phyloP scores from a whole-genome alignment of 2,113 vertebrate species.

The Mesembrinibis cayennensis region DNA sequence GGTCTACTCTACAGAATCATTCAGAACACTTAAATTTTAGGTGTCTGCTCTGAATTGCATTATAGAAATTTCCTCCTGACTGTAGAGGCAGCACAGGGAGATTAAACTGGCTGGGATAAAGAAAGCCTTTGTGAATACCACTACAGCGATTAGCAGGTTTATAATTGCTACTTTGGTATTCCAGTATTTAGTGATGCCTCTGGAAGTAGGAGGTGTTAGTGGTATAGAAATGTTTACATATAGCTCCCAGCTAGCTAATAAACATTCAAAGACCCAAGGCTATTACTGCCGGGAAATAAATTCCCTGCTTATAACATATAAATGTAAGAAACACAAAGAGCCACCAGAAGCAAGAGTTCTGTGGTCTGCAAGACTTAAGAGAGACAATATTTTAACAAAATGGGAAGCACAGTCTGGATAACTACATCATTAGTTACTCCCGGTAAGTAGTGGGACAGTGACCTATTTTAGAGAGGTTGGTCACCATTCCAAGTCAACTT shows the following conservation, averaged over 20 bases:
- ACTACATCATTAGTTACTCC: background rate
- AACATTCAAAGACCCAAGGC: background rate
- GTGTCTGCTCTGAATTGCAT: background rate
- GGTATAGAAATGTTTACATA: background rate
- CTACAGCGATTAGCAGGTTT: background rate
- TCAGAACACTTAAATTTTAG: background rate
- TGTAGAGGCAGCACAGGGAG: background rate
- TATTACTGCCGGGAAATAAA: background rate
- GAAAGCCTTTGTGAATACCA: background rate
- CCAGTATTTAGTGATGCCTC: background rate
- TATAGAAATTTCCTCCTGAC: background rate
- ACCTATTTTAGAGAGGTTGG: background rate
- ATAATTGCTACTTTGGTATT: background rate
- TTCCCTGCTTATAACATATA: background rate
- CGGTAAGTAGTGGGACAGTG: background rate
- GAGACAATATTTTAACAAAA: background rate
- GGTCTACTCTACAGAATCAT: background rate
- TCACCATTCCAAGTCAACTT: background rate
- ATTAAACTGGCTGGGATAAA: background rate
- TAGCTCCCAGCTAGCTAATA: background rate
- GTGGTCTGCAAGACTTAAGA: background rate
- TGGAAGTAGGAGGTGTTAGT: background rate
- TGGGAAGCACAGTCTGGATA: background rate
- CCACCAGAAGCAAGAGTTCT: background rate
- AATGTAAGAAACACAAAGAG: background rate